These are phyloP conservation scores for Wiebesia pumilae DNA, from an alignment of 1,140 invertebrate species.

Conservation along the genomic window DNA sequence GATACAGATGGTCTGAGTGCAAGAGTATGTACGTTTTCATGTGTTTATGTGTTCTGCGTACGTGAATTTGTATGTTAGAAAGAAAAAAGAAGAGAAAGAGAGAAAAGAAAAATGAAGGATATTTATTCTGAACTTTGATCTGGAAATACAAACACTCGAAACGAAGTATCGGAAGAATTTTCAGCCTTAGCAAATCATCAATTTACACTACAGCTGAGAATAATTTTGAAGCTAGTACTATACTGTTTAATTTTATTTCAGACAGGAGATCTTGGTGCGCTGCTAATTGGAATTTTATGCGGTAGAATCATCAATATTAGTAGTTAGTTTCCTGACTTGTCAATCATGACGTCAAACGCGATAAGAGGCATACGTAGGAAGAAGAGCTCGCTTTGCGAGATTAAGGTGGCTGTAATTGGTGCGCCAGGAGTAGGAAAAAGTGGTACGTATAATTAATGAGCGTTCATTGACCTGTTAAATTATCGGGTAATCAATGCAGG, in stretches of 20 bases:
- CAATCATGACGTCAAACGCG: conserved; percentile 77
- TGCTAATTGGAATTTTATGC: neutral
- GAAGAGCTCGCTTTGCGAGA: conserved; percentile 90
- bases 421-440: conserved; percentile 91
- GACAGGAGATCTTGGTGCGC: neutral
- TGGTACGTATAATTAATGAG: conserved; percentile 78
- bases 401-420: conserved; percentile 91
- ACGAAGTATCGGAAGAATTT: conserved; percentile 16
- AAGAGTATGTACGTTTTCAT: too few species aligned
- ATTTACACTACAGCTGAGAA: neutral
- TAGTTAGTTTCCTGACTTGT: conserved; percentile 56
- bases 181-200: neutral
- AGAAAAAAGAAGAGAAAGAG: neutral
- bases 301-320: neutral
- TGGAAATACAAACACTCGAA: neutral
- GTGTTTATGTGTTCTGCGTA: too few species aligned
- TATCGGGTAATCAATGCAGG: neutral
- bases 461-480: neutral
- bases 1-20: neutral
- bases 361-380: conserved; percentile 86
- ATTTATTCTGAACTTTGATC: neutral
- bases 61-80: neutral
- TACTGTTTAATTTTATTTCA: neutral
- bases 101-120: neutral
- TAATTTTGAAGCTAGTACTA: neutral